These are phyloP conservation scores for Lycopodina hypogea DNA, from an alignment of 37 sponge, comb jelly and placozoan species.

Conservation along the genomic window DNA sequence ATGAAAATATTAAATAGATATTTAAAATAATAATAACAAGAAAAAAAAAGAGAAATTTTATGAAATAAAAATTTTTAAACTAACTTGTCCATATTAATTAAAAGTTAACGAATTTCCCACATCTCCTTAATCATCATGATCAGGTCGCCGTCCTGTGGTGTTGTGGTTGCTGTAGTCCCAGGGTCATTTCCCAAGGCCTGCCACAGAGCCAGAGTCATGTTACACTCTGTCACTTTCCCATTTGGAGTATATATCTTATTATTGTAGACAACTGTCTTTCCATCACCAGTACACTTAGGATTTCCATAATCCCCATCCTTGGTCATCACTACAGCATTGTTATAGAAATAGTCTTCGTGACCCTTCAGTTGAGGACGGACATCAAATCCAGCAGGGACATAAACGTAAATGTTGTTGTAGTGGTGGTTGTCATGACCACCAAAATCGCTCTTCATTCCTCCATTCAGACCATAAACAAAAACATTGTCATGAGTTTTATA, in stretches of 20 bases:
- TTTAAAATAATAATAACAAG: no score
- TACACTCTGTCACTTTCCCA: slow-evolving; percentile 67
- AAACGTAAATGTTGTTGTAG: slow-evolving; percentile 54
- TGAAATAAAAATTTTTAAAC: no score
- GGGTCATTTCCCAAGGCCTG: slow-evolving; percentile 62
- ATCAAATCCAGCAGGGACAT: slow-evolving; percentile 45
- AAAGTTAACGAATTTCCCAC: no score
- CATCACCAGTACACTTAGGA: slow-evolving; percentile 28
- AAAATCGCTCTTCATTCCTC: slow-evolving; percentile 64
- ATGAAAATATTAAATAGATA: no score
- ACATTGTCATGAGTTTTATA: slow-evolving; percentile 62
- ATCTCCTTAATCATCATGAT: slow-evolving; percentile 3
- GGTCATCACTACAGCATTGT: slow-evolving; percentile 51
- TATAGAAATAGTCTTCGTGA: slow-evolving; percentile 60
- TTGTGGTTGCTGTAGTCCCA: slow-evolving; percentile 41
- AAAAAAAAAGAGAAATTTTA: no score
- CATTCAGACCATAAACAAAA: slow-evolving; percentile 52
- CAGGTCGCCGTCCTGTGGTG: slow-evolving; percentile 39
- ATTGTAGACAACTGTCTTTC: slow-evolving; percentile 58
- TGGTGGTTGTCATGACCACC: slow-evolving; percentile 60
- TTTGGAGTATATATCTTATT: slow-evolving; percentile 55
- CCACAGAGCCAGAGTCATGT: slow-evolving; percentile 53
- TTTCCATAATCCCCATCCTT: slow-evolving; percentile 54
- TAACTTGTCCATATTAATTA: no score
- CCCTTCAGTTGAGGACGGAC: slow-evolving; percentile 41